Base-by-base conservation (phyloP, 2,113 vertebrate genomes). In the Empidonax alnorum region DNA sequence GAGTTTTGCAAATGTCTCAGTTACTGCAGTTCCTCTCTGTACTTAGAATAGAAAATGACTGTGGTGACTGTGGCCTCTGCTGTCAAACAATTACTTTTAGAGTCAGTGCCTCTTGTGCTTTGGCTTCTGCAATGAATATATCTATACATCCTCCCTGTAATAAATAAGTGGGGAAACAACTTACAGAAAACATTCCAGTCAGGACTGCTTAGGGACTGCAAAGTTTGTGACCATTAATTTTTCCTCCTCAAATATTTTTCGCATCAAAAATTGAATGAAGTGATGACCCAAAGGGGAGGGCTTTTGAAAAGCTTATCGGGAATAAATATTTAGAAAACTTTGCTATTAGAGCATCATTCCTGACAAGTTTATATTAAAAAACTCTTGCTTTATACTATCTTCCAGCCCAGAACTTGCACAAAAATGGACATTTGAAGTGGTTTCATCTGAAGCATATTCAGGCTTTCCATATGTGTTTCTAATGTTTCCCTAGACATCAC, bases 321-420 rank as follows among this genome's bases (percentile, higher is more conserved):
- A 87, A 92, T 69, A 95, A 96, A 93, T 93, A 95, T 95, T 94
- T 95, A 94, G 83, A 84, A 84, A 93, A 75, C n/a, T 91, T 95
- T 65, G 37, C 35, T 89, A 72, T 88, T 90, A 83, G 30, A 84
- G 18, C 79, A 92, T 94, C 2, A 93, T 92, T 95, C 61, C 66
- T 93, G 80, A 87, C 71, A 90, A 95, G 77, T 82, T 97, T 93
- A 79, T 95, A 88, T 94, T 78, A 62, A 87, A 93, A 82, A 89
- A 37, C 42, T 55, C 58, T 75, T 88, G 37, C 56, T 91, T 87
- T 91, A 56, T 73, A 23, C 17, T 78, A 73, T 85, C 58, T 76
- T 91, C 27, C 58, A 90, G 47, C 56, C 46, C 67, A 84, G 62
- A 82, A 79, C 52, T 94, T 90, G 87, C 81, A 87, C 93, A 85